phyloP scores from a whole-genome alignment of 2,888 invertebrate genomes.

The Xestia rhomboidea region DNA sequence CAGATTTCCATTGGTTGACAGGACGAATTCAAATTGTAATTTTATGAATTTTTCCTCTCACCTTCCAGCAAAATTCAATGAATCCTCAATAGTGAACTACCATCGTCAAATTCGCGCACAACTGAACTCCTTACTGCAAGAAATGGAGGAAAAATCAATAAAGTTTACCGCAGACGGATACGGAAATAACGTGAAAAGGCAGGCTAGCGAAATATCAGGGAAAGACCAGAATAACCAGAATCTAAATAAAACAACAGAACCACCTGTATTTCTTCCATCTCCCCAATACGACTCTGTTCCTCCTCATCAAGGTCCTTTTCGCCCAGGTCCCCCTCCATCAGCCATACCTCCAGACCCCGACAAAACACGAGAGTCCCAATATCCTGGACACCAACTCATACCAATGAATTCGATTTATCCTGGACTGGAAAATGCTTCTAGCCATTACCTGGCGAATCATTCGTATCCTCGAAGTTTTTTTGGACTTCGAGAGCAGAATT shows the following conservation, averaged over 20 bases:
- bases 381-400: background rate
- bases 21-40: too few species aligned
- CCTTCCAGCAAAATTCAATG: conserved; percentile 34
- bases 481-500: background rate
- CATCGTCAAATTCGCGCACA: background rate
- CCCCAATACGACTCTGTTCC: background rate
- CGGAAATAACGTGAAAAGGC: too few species aligned
- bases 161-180: background rate
- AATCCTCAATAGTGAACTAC: background rate
- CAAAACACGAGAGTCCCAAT: fast-evolving
- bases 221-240: background rate
- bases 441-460: background rate
- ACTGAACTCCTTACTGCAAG: background rate
- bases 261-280: too few species aligned
- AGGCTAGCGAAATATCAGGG: fast-evolving
- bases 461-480: too few species aligned
- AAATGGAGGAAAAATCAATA: background rate
- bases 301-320: too few species aligned
- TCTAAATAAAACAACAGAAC: background rate
- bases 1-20: too few species aligned
- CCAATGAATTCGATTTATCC: background rate
- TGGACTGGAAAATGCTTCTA: background rate
- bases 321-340: too few species aligned
- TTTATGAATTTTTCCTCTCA: background rate
- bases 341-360: too few species aligned